Evolutionary conservation across 2,113 vertebrate genomes (phyloP), one percentile per base, ranked within the genome.

Genomic region (Neopipo cinnamomea): DNA sequence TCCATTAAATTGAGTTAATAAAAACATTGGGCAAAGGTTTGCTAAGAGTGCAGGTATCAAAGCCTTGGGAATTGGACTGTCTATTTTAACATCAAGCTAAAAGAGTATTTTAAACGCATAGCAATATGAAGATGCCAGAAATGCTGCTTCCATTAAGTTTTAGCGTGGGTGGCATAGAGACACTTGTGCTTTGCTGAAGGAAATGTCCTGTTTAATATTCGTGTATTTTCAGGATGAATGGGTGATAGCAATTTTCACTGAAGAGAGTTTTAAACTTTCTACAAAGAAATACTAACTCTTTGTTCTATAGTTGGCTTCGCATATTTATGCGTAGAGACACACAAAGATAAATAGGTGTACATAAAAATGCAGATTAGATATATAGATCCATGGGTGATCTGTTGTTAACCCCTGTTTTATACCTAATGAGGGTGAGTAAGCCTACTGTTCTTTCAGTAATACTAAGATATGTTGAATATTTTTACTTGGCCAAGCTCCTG

Each of bases 1-100:
- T 98, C 97, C 97, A 98, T 98, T 98, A 98, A 98, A 98, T 97
- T 97, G 98, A 98, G 98, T 98, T 98, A 98, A 98, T 98, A 98
- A 98, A 98, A 98, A 98, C 96, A 98, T 97, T 97, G 97, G 97
- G 97, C 98, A 97, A 98, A 98, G 98, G 98, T 97, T 98, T 98
- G 91, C 97, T 92, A 96, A 95, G 97, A 98, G 97, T 96, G 94
- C 92, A 96, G 95, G 87, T 98, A 97, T 97, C 98, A 97, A 97
- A 97, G 95, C 91, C 93, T 92, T 96, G 95, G 97, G 97, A 97
- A 97, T 93, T 97, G 84, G 89, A 93, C 90, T 92, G 96, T 96
- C 96, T 97, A 90, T 96, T 91, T 93, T 65, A 95, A 97, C 92
- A 94, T 83, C 88, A 85, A 89, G 93, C 66, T 93, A 94, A 97